Base-by-base conservation (phyloP, 2,888 invertebrate genomes). In the Philonicus albiceps region DNA sequence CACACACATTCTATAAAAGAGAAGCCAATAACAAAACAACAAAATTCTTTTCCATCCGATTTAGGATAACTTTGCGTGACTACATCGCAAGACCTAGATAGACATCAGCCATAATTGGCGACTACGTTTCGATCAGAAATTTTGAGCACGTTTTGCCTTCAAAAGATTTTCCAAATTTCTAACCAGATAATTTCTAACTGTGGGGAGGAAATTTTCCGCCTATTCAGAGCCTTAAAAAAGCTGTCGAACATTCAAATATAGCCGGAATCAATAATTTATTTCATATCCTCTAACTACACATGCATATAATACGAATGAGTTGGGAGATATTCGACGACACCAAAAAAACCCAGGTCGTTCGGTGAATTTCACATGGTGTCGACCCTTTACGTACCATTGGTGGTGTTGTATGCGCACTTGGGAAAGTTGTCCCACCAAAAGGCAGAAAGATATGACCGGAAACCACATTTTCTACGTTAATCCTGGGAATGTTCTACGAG, bases 201-300 rank as follows among this genome's bases (percentile, higher is more conserved):
- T n/a, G n/a, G n/a, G n/a, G n/a, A 49, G 30, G 30, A 30, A n/a
- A 78, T 22, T 78, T 78, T 78, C 30, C 49, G 49, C 49, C 49
- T 43, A 49, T 78, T 78, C 49, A 43, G 16, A 49, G 30, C 78
- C 78, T 78, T n/a, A n/a, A 78, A 78, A 78, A 78, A 30, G 78
- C 43, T 78, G 78, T 78, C 43, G 78, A 78, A 78, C 78, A 78
- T 78, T 78, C 78, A 78, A 78, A 78, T 78, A 78, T 78, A 78
- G 78, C 27, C 78, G 37, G 30, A 78, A 78, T 78, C 78, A 78
- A 78, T 78, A 78, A 78, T 78, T 78, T 78, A 78, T 78, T 40
- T 76, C 19, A 27, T 49, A 78, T 78, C 13, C 43, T 78, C 16
- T 64, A 64, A 27, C 11, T 74, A 34, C 72, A 73, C 30, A 73